Evolutionary conservation across 2,888 invertebrate genomes (phyloP).

Genomic region (Caenorhabditis parvicauda): DNA sequence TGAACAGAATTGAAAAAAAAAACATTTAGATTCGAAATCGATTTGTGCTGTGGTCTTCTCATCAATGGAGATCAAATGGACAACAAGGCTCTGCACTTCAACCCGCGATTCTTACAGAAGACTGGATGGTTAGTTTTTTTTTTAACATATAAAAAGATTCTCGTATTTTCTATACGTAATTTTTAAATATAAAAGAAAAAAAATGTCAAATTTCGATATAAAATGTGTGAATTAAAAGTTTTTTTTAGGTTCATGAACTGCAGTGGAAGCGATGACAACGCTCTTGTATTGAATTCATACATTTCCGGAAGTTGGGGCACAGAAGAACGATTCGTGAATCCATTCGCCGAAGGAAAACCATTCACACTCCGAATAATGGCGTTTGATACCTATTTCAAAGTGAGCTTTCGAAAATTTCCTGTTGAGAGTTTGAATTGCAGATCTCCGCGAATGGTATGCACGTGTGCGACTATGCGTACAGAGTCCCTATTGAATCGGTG

Average conservation of each 20-base stretch:
- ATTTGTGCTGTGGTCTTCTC: slow-evolving; percentile 57
- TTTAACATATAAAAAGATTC: neutral
- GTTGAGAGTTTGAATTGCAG: slow-evolving; percentile 38
- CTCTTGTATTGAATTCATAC: slow-evolving; percentile 55
- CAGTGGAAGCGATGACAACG: slow-evolving; percentile 42
- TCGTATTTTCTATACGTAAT: neutral
- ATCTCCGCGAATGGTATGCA: slow-evolving; percentile 53
- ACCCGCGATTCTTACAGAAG: slow-evolving; percentile 35
- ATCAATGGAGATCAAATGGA: slow-evolving; percentile 57
- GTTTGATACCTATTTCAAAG: slow-evolving; percentile 54
- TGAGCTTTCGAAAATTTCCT: slow-evolving; percentile 5
- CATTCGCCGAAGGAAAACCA: slow-evolving; percentile 44
- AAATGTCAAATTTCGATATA: neutral
- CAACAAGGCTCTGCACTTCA: slow-evolving; percentile 46
- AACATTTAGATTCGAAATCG: slow-evolving; percentile 45
- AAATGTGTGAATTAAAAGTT: neutral
- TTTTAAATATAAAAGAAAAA: neutral
- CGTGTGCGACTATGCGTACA: slow-evolving; percentile 53
- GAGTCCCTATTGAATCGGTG: slow-evolving; percentile 39
- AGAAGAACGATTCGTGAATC: slow-evolving; percentile 43
- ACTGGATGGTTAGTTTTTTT: slow-evolving; percentile 20
- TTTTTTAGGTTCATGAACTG: neutral
- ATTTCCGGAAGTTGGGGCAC: slow-evolving; percentile 55
- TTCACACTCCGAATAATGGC: slow-evolving; percentile 51
- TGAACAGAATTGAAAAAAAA: neutral